These are phyloP conservation scores for Orchesella cincta DNA, from an alignment of 1,140 invertebrate species.

Conservation along the genomic window DNA sequence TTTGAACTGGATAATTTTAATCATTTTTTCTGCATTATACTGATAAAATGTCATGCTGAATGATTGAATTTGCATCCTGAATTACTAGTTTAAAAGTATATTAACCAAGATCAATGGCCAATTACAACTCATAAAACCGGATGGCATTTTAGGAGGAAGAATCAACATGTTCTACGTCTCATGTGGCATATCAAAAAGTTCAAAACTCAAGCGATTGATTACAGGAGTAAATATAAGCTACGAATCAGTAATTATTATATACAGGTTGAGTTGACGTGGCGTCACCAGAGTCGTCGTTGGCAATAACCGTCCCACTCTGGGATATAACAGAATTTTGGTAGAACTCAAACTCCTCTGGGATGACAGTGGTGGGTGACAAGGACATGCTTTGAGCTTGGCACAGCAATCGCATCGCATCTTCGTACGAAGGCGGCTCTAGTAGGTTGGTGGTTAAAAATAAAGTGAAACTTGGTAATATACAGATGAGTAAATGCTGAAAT, in stretches of 20 bases:
- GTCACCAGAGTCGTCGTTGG: not conserved
- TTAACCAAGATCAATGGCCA: not conserved
- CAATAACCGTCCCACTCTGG: not conserved
- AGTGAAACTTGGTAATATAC: not conserved
- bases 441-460: not conserved
- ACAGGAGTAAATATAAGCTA: not conserved
- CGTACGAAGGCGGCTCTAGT: conserved; percentile 11
- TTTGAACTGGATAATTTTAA: too few species aligned
- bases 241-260: conserved; percentile 11
- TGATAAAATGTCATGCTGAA: too few species aligned
- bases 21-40: too few species aligned
- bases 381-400: not conserved
- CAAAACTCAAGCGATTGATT: not conserved
- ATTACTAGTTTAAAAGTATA: not conserved
- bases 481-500: not conserved
- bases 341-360: not conserved
- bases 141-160: too few species aligned
- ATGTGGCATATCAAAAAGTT: too few species aligned
- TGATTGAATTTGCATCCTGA: not conserved
- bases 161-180: too few species aligned
- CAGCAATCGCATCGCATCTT: conserved; percentile 12
- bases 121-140: not conserved
- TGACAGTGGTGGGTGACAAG: not conserved
- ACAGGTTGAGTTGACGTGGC: not conserved
- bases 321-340: conserved; percentile 20